phyloP scores from a whole-genome alignment of 2,888 invertebrate genomes.

The Drosophila imparisetae region DNA sequence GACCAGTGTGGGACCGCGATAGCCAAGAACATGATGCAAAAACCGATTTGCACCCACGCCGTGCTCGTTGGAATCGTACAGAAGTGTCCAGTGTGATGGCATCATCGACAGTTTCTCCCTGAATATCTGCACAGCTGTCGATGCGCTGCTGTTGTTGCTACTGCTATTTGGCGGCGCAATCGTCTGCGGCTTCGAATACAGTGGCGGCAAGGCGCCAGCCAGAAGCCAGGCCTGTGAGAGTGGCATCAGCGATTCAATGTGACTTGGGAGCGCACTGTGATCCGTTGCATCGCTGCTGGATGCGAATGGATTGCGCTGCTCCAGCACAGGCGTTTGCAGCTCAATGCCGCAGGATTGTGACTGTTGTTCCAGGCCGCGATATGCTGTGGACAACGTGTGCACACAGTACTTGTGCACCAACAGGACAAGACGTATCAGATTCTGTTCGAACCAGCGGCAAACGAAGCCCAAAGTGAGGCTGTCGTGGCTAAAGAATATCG shows the following conservation, averaged over 20 bases:
- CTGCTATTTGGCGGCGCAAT: conserved; percentile 62
- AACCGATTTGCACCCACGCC: conserved; percentile 95
- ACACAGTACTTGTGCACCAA: conserved; percentile 89
- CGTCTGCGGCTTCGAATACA: conserved; percentile 86
- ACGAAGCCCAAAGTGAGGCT: conserved; percentile 90
- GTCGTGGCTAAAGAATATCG: conserved; percentile 93
- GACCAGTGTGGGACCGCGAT: conserved; percentile 88
- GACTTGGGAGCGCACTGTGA: conserved; percentile 44
- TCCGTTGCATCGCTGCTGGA: conserved; percentile 66
- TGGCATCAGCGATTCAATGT: conserved; percentile 85
- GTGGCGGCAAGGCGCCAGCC: conserved; percentile 88
- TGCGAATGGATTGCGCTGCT: conserved; percentile 85
- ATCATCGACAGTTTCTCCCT: conserved; percentile 88
- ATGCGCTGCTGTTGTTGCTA: conserved; percentile 68
- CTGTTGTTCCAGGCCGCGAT: conserved; percentile 85
- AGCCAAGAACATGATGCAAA: conserved; percentile 91
- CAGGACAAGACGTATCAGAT: conserved; percentile 90
- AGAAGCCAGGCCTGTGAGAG: conserved; percentile 90
- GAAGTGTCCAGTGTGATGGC: conserved; percentile 92
- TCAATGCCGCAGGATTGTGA: conserved; percentile 86
- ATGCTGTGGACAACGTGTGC: conserved; percentile 85
- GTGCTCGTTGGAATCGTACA: conserved; percentile 93
- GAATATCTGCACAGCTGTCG: conserved; percentile 86
- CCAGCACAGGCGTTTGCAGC: conserved; percentile 91
- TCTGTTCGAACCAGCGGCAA: conserved; percentile 92